These are phyloP conservation scores for Parapristionchus giblindavisi DNA, from an alignment of 2,888 invertebrate genomes.

Conservation along the genomic window DNA sequence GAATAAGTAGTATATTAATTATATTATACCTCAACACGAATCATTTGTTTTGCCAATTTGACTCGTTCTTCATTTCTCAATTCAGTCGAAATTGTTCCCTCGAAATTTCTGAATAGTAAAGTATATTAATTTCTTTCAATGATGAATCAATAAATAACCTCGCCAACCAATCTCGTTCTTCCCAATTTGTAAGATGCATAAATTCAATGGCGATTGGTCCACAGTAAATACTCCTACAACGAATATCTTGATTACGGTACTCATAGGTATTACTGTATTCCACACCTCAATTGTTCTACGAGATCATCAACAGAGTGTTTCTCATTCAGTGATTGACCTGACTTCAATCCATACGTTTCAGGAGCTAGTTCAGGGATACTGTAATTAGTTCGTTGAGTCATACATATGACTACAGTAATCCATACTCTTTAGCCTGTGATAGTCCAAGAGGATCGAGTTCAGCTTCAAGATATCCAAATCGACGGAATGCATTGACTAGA, in stretches of 20 bases:
- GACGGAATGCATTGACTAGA: constrained; percentile 65
- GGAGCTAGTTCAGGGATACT: constrained; percentile 63
- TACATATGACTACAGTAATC: background rate
- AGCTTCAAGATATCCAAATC: constrained; percentile 65
- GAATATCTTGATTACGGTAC: background rate
- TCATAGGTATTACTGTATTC: background rate
- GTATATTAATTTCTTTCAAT: background rate
- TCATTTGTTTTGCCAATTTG: constrained; percentile 58
- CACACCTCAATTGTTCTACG: constrained; percentile 22
- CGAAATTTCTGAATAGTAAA: constrained; percentile 49
- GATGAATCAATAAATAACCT: constrained; percentile 30
- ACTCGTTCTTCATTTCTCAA: constrained; percentile 55
- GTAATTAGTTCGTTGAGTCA: background rate
- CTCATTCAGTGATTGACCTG: constrained; percentile 44
- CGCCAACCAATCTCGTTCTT: constrained; percentile 62
- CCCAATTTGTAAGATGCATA: constrained; percentile 62
- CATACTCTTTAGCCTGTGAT: constrained; percentile 47
- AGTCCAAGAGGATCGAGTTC: constrained; percentile 65
- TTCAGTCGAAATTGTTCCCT: constrained; percentile 51
- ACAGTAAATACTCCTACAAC: constrained; percentile 52
- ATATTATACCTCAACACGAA: constrained; percentile 56
- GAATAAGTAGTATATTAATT: background rate
- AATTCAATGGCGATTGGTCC: constrained; percentile 66
- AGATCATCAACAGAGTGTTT: constrained; percentile 23
- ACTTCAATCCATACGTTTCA: constrained; percentile 55